Evolutionary conservation across 2,797 vertebrate genomes (phyloP).

Genomic region (Oreochromis mossambicus): DNA sequence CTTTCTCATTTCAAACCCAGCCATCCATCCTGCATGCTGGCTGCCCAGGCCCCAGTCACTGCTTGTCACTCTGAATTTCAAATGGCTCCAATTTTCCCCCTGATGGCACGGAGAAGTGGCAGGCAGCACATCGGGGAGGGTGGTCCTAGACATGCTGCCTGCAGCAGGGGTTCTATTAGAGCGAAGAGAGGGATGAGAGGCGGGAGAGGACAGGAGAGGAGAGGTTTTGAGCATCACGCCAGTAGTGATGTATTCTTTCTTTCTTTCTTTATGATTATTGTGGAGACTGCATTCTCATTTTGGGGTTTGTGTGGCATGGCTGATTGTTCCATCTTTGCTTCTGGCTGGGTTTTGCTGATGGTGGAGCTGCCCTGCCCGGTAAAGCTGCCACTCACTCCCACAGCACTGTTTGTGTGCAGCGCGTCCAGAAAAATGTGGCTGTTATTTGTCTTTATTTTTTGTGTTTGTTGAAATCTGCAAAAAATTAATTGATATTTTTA

Average conservation of each 20-base stretch:
- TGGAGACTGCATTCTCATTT: conserved; percentile 85
- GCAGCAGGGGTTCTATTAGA: conserved; percentile 88
- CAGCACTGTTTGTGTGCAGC: not conserved
- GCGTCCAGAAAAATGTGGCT: not conserved
- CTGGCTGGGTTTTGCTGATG: conserved; percentile 33
- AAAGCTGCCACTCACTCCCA: not conserved
- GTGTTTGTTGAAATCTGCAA: not conserved
- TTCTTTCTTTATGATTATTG: conserved; percentile 65
- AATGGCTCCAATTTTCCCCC: conserved; percentile 86
- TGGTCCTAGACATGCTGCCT: conserved; percentile 79
- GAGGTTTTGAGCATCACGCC: conserved; percentile 77
- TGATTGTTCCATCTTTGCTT: conserved; percentile 58
- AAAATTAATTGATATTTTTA: not conserved
- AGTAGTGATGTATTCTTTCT: conserved; percentile 79
- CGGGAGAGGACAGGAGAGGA: conserved; percentile 41
- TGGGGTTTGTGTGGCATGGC: conserved; percentile 37
- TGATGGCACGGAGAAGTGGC: conserved; percentile 83
- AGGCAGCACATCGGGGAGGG: conserved; percentile 79
- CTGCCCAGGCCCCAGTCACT: conserved; percentile 64
- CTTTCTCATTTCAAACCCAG: conserved; percentile 56
- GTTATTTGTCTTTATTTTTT: not conserved
- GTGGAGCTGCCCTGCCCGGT: conserved; percentile 9
- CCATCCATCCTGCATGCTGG: conserved; percentile 60
- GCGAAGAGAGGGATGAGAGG: conserved; percentile 64
- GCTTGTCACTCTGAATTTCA: conserved; percentile 78